Base-by-base conservation (phyloP, 2,797 vertebrate species). In the Coilia nasus region DNA sequence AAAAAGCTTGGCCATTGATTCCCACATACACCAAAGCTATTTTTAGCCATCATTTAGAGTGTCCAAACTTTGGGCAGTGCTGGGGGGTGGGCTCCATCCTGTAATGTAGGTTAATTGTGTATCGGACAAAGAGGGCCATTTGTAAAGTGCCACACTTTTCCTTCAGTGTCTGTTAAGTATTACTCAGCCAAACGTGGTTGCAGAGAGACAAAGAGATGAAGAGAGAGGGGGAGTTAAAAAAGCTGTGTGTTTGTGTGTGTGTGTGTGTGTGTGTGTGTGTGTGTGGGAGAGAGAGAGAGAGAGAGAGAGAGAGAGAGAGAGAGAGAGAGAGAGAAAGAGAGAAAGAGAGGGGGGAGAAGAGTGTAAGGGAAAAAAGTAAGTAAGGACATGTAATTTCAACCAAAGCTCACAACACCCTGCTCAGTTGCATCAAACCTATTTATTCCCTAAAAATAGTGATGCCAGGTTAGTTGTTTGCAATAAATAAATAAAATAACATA, bases 71-170 rank as follows among this genome's bases (percentile, higher is more conserved):
- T 82, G 83, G 67, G 80, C 85, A 41, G 50, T 54, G 50, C 50
- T 54, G 50, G 50, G 50, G 50, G 50, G 50, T 19, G 62, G 28
- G 67, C 17, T 78, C 71, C 71, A 78, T 78, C 71, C 87, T 62
- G 89, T 85, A 86, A 94, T 93, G 93, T 93, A 91, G 94, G 94
- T 94, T 95, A 94, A 94, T 94, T 93, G 93, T 89, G 85, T 93
- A 94, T 94, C 88, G 92, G 94, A 91, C 91, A 92, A 89, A 92
- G 91, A 87, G 85, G 90, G 88, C 90, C 92, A 93, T 94, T 93
- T 93, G 92, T 92, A 91, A 91, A 93, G 91, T 92, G 91, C 91
- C 91, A 90, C 91, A 91, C 90, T 93, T 93, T 92, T 88, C 90
- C 89, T 88, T 17, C 35, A 78, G 28, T 71, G 28, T 71, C 64